phyloP scores from a whole-genome alignment of 1,140 invertebrate genomes.

The Drosophila prosaltans region DNA sequence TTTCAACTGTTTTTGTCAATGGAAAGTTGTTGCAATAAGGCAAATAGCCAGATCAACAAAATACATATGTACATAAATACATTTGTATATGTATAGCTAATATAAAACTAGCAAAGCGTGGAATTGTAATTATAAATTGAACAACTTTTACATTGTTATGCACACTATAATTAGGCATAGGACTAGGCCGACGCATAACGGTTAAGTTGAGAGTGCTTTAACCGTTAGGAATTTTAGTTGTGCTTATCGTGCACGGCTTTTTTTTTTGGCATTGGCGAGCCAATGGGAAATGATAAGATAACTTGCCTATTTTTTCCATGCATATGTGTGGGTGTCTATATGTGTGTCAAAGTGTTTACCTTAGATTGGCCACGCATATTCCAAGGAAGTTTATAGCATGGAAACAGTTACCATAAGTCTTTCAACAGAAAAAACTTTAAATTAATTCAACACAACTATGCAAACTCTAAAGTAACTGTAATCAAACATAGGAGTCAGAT shows the following conservation, averaged over 20 bases:
- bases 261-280: constrained; percentile 34
- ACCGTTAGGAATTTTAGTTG: constrained; percentile 8
- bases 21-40: constrained; percentile 54
- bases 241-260: constrained; percentile 40
- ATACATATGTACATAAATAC: not conserved
- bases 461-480: too few species aligned
- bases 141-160: constrained; percentile 45
- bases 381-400: too few species aligned
- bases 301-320: not conserved
- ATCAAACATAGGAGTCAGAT: too few species aligned
- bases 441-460: too few species aligned
- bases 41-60: constrained; percentile 6
- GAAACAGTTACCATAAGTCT: too few species aligned
- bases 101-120: constrained; percentile 71
- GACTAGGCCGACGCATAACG: constrained; percentile 33
- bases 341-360: not conserved
- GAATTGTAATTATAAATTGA: constrained; percentile 68
- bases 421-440: too few species aligned
- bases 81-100: not conserved
- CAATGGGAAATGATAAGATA: constrained; percentile 47
- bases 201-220: constrained; percentile 13
- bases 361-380: too few species aligned
- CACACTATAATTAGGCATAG: constrained; percentile 43
- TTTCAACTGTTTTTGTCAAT: constrained; percentile 73
- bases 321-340: not conserved